Evolutionary conservation across 1,140 invertebrate genomes (phyloP).

Genomic region (Aphelinus certus): DNA sequence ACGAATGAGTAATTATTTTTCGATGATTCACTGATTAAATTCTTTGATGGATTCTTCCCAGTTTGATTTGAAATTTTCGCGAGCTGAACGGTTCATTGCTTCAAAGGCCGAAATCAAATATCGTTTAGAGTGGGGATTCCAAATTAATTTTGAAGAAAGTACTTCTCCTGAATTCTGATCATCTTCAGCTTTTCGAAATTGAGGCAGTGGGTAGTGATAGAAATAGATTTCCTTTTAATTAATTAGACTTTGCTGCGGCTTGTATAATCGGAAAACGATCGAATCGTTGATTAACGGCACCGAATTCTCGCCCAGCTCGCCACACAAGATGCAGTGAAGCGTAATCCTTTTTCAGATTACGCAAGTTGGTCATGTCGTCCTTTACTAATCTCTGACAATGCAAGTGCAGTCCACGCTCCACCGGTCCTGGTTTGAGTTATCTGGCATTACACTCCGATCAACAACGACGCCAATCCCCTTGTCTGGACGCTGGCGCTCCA

Average conservation of each 20-base stretch:
- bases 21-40: too few relatives aligned
- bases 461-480: slow-evolving; percentile 52
- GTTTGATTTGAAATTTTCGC: too few relatives aligned
- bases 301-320: too few relatives aligned
- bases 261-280: background rate
- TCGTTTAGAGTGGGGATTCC: too few relatives aligned
- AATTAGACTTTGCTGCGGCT: background rate
- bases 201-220: too few relatives aligned
- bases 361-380: slow-evolving; percentile 50
- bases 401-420: slow-evolving; percentile 58
- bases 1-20: too few relatives aligned
- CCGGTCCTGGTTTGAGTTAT: slow-evolving; percentile 58
- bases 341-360: slow-evolving; percentile 58
- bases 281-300: background rate
- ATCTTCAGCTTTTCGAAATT: too few relatives aligned
- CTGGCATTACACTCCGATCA: slow-evolving; percentile 63
- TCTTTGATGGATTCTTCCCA: too few relatives aligned
- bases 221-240: background rate
- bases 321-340: slow-evolving; percentile 50
- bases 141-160: too few relatives aligned
- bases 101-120: too few relatives aligned
- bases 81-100: too few relatives aligned
- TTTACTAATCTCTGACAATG: slow-evolving; percentile 58
- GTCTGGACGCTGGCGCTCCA: slow-evolving; percentile 34
- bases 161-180: too few relatives aligned